Evolutionary conservation across 2,888 invertebrate species (phyloP).

Genomic region (Tholera decimalis): DNA sequence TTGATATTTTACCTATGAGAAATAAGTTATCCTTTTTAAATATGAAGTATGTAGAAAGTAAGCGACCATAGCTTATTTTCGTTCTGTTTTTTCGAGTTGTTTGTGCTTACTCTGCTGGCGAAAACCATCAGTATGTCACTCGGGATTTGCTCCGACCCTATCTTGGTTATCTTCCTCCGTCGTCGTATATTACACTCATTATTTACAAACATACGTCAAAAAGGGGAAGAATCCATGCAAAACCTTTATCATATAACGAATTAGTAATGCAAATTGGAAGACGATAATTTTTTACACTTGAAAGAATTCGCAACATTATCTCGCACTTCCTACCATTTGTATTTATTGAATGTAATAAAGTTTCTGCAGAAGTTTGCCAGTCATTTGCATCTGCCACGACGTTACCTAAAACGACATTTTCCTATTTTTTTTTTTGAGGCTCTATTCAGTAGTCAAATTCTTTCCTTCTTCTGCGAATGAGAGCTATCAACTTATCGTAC

Average conservation of each 20-base stretch:
- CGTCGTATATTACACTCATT: constrained; percentile 54
- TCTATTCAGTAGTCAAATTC: constrained; percentile 6
- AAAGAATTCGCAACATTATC: constrained; percentile 24
- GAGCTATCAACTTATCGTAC: constrained; percentile 4
- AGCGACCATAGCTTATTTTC: not conserved
- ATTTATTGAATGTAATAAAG: constrained; percentile 26
- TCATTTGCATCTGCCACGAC: constrained; percentile 28
- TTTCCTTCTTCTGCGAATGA: not conserved
- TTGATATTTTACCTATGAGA: not conserved
- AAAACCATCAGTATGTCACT: constrained; percentile 47
- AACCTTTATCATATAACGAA: constrained; percentile 17
- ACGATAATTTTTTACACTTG: constrained; percentile 17
- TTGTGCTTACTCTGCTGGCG: constrained; percentile 19
- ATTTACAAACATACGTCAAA: constrained; percentile 52
- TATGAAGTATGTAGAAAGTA: not conserved
- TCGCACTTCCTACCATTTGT: constrained; percentile 24
- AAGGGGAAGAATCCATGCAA: constrained; percentile 27
- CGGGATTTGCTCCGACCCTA: constrained; percentile 51
- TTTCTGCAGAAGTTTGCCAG: constrained; percentile 11
- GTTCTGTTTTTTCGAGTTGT: constrained; percentile 12
- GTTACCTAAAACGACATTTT: constrained; percentile 9
- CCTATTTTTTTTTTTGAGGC: not conserved
- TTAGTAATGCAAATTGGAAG: constrained; percentile 29
- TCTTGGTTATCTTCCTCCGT: constrained; percentile 48
- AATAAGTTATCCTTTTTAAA: not conserved